Percentiles rank a stretch among this genome's conserved stretches.
phyloP scores from a whole-genome alignment of 64 coral and sea anemone genomes.

The Pocillopora damicornis region DNA sequence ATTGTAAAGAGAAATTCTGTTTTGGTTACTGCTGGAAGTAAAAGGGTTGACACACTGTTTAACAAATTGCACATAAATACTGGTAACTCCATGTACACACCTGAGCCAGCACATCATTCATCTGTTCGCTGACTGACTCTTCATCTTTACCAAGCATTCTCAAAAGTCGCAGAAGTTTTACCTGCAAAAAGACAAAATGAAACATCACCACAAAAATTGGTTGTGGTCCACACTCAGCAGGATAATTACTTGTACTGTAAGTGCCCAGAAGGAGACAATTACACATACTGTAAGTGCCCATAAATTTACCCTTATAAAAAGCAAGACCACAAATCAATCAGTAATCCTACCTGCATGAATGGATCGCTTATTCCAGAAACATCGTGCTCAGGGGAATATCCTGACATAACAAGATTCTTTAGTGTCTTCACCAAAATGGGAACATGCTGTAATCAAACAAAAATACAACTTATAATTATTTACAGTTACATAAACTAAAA shows the following conservation, averaged over 20 bases:
- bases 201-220: neutral
- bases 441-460: constrained; percentile 74
- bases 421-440: constrained; percentile 91
- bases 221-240: no score
- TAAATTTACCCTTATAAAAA: neutral
- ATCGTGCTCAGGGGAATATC: constrained; percentile 97
- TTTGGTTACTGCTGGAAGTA: no score
- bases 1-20: no score
- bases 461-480: no score
- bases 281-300: neutral
- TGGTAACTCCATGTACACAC: constrained; percentile 1
- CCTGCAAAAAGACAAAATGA: constrained; percentile 38
- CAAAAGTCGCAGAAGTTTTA: constrained; percentile 86
- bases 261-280: no score
- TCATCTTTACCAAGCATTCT: constrained; percentile 97
- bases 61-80: neutral
- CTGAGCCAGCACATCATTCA: constrained; percentile 99
- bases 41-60: no score
- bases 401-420: constrained; percentile 98
- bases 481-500: no score
- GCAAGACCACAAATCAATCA: neutral
- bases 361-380: constrained; percentile 98
- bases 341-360: constrained; percentile 76
- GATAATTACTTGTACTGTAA: neutral
- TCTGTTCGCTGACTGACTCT: constrained; percentile 88